Evolutionary conservation across 2,888 invertebrate genomes (phyloP).

Genomic region (Agriotes lineatus): DNA sequence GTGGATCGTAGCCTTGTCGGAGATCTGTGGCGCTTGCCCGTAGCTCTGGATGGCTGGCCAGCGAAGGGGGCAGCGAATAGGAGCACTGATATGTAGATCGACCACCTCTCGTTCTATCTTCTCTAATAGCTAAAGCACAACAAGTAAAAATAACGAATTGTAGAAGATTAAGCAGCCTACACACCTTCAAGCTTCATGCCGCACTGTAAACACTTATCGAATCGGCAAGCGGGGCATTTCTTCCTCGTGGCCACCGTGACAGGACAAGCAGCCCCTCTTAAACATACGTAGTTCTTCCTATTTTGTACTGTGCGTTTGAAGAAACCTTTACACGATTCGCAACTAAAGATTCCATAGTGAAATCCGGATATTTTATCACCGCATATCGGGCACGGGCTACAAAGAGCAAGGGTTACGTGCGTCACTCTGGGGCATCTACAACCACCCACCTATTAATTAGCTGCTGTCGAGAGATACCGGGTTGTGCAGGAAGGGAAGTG

Average conservation of each 20-base stretch:
- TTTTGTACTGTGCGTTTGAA: constrained; percentile 99
- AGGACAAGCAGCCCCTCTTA: constrained; percentile 90
- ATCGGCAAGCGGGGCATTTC: constrained; percentile 97
- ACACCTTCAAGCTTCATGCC: constrained; percentile 97
- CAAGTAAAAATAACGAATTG: constrained; percentile 5
- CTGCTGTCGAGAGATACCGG: constrained; percentile 89
- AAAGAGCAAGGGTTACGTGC: too few species aligned
- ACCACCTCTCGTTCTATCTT: constrained; percentile 95
- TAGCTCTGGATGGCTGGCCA: constrained; percentile 66
- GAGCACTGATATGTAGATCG: constrained; percentile 96
- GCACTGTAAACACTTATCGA: constrained; percentile 94
- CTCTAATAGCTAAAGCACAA: constrained; percentile 94
- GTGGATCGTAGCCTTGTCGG: constrained; percentile 59
- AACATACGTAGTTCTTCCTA: constrained; percentile 95
- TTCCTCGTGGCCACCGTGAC: constrained; percentile 94
- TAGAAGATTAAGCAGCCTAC: too few species aligned
- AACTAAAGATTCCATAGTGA: constrained; percentile 98
- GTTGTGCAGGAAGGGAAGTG: constrained; percentile 72
- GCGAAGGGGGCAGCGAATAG: constrained; percentile 84
- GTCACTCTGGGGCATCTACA: too few species aligned
- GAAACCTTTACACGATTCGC: constrained; percentile 98
- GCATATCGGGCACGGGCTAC: constrained; percentile 93
- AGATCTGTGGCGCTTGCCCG: constrained; percentile 63
- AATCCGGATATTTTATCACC: constrained; percentile 97
- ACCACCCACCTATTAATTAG: constrained; percentile 78